Conservation (phyloP, 2,797 vertebrate genomes). For the Loriculus beryllinus region DNA sequence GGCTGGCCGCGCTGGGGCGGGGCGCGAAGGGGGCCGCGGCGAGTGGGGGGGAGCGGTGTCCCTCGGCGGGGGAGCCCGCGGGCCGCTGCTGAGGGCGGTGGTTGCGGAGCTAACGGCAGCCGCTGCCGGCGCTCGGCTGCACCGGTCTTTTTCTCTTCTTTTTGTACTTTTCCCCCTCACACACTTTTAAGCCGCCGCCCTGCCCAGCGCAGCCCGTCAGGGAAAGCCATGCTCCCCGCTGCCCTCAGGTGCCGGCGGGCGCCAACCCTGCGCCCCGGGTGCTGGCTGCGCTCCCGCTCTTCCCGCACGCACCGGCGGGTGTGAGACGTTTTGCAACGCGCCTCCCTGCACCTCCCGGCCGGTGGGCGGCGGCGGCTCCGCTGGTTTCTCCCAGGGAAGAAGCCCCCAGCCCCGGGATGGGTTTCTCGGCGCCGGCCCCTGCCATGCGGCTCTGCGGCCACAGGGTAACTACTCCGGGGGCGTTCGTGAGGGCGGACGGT, state of each 20-base stretch:
- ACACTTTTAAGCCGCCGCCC: neutral
- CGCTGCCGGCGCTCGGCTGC: neutral
- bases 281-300: neutral
- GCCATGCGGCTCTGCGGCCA: neutral
- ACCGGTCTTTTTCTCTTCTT: accelerated
- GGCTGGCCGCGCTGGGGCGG: neutral
- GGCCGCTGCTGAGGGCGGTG: neutral
- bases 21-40: neutral
- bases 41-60: neutral
- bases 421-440: neutral
- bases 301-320: neutral
- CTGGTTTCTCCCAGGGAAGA: neutral
- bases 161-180: accelerated
- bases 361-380: neutral
- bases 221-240: neutral
- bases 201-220: neutral
- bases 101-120: neutral
- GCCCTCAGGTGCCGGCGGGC: neutral
- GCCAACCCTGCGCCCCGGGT: neutral
- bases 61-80: neutral
- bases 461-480: neutral
- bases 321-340: neutral
- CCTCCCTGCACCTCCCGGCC: neutral
- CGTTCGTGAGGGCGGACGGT: neutral
- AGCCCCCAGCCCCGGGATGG: neutral